Percentiles rank a stretch among this genome's conserved stretches.
These are phyloP conservation scores for Mya arenaria DNA, from an alignment of 1,140 invertebrate species.

Conservation along the genomic window DNA sequence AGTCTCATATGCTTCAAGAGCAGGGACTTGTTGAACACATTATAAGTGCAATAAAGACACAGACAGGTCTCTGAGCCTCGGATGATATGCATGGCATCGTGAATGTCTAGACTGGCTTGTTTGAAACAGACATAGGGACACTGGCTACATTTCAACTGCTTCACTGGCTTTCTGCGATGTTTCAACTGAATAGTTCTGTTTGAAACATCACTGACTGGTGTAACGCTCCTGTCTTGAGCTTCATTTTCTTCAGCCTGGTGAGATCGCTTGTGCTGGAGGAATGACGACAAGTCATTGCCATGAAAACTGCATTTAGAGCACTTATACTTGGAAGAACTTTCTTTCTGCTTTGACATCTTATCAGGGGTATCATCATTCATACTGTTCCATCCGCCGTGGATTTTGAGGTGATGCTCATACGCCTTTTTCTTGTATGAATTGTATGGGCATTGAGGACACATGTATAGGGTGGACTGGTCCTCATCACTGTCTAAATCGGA, in stretches of 20 bases:
- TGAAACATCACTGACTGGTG: constrained; percentile 54
- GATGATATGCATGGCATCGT: constrained; percentile 71
- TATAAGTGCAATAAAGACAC: constrained; percentile 72
- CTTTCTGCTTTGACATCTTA: constrained; percentile 17
- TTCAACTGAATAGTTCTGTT: constrained; percentile 68
- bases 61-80: constrained; percentile 58
- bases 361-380: neutral
- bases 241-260: constrained; percentile 47
- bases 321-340: constrained; percentile 64
- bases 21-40: constrained; percentile 66
- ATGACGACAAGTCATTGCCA: constrained; percentile 71
- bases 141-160: constrained; percentile 70
- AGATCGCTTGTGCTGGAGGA: constrained; percentile 74
- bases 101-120: constrained; percentile 64
- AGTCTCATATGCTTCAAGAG: constrained; percentile 72
- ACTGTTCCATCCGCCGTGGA: constrained; percentile 58
- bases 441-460: constrained; percentile 71
- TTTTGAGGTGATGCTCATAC: constrained; percentile 67
- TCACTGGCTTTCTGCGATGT: constrained; percentile 72
- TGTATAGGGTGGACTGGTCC: constrained; percentile 60
- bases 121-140: constrained; percentile 74
- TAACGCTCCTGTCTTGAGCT: neutral
- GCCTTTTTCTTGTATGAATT: constrained; percentile 66
- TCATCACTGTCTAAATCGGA: constrained; percentile 55
- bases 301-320: constrained; percentile 75